Conservation (phyloP, 2,113 vertebrate genomes). For the Marcusenius ussheri region DNA sequence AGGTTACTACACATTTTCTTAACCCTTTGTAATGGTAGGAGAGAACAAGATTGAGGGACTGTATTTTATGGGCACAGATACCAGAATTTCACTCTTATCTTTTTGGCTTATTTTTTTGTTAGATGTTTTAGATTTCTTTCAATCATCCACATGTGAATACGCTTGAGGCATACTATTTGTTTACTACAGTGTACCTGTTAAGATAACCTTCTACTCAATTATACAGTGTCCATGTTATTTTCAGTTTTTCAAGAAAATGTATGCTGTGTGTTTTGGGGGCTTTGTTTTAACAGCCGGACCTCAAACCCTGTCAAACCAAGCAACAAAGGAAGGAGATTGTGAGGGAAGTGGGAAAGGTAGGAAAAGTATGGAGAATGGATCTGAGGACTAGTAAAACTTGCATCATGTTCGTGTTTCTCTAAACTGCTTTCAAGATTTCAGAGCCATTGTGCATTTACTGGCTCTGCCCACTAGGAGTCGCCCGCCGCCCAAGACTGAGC, state of each 20-base stretch:
- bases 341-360: neutral
- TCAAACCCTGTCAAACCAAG: slow-evolving; percentile 1
- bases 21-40: neutral
- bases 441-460: neutral
- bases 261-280: neutral
- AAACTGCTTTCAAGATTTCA: neutral
- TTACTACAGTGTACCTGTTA: neutral
- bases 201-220: neutral
- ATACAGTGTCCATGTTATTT: neutral
- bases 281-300: neutral
- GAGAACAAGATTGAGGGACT: neutral
- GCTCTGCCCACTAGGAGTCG: neutral
- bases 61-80: neutral
- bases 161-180: neutral
- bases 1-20: neutral
- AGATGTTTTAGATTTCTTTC: neutral
- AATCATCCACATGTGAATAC: neutral
- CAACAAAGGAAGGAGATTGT: neutral
- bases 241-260: neutral
- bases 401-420: neutral
- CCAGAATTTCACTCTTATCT: neutral
- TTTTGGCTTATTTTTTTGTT: neutral
- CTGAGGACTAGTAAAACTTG: neutral
- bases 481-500: neutral
- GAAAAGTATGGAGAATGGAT: neutral